Base-by-base conservation (phyloP, 1,140 invertebrate genomes). In the Diprion similis region DNA sequence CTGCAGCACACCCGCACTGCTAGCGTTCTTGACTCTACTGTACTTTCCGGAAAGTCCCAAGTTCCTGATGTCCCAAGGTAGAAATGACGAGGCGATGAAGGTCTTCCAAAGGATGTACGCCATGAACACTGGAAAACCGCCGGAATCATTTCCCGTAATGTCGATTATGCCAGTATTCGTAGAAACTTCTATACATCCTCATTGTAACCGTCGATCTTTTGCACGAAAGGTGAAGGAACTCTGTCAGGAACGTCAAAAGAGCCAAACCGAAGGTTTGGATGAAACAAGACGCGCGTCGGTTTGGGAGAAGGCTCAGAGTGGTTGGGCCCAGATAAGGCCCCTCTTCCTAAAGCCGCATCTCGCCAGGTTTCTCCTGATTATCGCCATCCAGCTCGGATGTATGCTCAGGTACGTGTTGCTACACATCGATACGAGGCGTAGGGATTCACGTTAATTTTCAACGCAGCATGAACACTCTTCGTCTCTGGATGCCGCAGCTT, bases 1-100 rank as follows among this genome's bases (percentile, higher is more conserved):
- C 0, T 90, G 91, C 70, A 91, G 91, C 0, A 46, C 94, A 47
- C 93, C 94, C 6, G 91, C 91, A 24, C 77, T 95, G 0, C 76
- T 93, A 8, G 91, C 91, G 9, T 91, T 90, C 1, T 66, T 92
- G 10, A 84, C 90, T 0, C 90, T 95, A 68, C 87, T 90, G 66
- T 92, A 92, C 77, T 89, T 95, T 7, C 92, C 94, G 0, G 95
- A 96, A 83, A 96, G 94, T 80, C 95, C 95, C 8, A 95, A 95
- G 84, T 96, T 94, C 82, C 85, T 95, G 0, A 93, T 96, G 91
- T 91, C 92, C 0, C 88, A 90, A 78, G 92, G 93, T 71, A 89
- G 90, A 67, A 93, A 92, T 74, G 88, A 91, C 0, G 92, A 94
- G 78, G 93, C 94, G 0, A 78, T 94, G 69, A 72, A 86, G 46